Conservation (phyloP, 2,888 invertebrate genomes). For the Folsomia candida region DNA sequence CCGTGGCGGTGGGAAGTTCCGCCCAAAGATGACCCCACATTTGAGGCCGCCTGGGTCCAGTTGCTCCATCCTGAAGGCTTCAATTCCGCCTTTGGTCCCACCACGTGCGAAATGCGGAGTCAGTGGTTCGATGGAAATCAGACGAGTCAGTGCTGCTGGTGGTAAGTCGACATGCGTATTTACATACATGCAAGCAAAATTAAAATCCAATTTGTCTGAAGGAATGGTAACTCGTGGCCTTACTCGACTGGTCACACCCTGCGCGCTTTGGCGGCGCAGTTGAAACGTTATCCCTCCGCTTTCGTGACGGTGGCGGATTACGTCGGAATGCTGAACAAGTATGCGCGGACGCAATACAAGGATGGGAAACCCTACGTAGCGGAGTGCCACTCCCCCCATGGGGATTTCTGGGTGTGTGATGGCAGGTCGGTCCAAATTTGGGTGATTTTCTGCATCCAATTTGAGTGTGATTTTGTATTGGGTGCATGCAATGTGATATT, state of each 20-base stretch:
- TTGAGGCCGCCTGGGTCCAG: conserved; percentile 37
- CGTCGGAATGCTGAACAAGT: conserved; percentile 37
- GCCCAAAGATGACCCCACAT: conserved; percentile 26
- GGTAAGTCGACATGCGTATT: conserved; percentile 30
- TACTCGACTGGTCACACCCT: conserved; percentile 44
- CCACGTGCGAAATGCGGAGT: conserved; percentile 44
- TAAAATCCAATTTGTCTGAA: conserved; percentile 13
- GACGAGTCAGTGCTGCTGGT: conserved; percentile 47
- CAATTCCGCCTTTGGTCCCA: conserved; percentile 41
- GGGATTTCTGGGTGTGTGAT: conserved; percentile 47
- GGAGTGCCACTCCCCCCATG: conserved; percentile 45
- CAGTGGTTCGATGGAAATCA: conserved; percentile 48
- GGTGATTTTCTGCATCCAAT: not conserved
- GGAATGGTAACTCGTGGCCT: conserved; percentile 50
- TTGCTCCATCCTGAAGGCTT: conserved; percentile 44
- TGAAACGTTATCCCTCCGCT: conserved; percentile 34
- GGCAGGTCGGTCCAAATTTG: conserved; percentile 30
- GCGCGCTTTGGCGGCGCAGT: conserved; percentile 38
- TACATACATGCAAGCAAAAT: not conserved
- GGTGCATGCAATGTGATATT: too few relatives aligned
- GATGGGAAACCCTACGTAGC: conserved; percentile 47
- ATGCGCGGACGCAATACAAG: conserved; percentile 46
- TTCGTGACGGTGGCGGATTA: conserved; percentile 33
- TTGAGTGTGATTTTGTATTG: too few relatives aligned
- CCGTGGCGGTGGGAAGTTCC: conserved; percentile 46